A percentile compares a stretch with the other conserved stretches of the same genome.
Conservation (phyloP, 2,888 invertebrate species). For the Pteria penguin region DNA sequence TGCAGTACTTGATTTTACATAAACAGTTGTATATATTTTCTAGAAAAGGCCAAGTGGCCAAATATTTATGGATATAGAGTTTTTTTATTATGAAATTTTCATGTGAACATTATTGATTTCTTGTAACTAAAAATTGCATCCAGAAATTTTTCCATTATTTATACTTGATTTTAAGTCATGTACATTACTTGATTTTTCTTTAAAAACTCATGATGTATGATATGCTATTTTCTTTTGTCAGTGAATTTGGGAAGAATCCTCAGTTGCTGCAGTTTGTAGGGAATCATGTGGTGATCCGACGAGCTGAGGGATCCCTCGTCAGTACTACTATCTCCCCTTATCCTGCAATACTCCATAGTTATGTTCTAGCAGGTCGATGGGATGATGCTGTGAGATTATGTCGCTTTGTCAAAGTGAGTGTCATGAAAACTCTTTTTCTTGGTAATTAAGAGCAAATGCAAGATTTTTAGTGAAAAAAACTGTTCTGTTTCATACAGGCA, state of each 20-base stretch:
- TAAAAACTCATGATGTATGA: no score
- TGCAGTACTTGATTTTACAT: no score
- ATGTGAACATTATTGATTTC: no score
- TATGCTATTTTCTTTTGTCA: conserved; percentile 77
- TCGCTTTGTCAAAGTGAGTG: conserved; percentile 84
- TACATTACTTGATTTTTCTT: background rate
- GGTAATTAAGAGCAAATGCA: no score
- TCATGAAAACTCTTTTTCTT: no score
- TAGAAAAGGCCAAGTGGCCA: no score
- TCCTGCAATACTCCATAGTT: conserved; percentile 84
- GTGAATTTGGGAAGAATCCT: conserved; percentile 93
- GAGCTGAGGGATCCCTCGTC: conserved; percentile 93
- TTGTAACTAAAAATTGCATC: no score
- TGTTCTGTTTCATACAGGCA: no score
- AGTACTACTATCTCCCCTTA: conserved; percentile 88
- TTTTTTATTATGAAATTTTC: no score
- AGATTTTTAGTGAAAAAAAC: no score
- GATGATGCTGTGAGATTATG: conserved; percentile 91
- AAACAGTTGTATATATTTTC: no score
- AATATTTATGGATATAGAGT: no score
- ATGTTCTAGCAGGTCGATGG: conserved; percentile 85
- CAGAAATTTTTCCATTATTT: background rate
- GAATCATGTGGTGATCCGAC: conserved; percentile 90
- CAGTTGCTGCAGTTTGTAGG: conserved; percentile 90
- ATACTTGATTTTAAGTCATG: background rate